Base-by-base conservation (phyloP, 2,797 vertebrate species). In the Knipowitschia caucasica region DNA sequence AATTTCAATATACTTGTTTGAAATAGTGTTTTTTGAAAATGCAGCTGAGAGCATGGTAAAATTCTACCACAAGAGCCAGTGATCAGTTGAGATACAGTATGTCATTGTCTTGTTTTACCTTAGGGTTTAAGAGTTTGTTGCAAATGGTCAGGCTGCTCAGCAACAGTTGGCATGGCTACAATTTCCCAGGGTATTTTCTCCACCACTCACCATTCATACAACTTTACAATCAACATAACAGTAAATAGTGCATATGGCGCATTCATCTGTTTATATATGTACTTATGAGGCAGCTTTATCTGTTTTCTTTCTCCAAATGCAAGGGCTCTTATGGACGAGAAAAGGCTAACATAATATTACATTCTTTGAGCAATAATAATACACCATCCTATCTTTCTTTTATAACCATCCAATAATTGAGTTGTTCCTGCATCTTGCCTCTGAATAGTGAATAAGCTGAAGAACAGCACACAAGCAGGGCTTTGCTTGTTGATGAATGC, bases 401-500 rank as follows among this genome's bases (percentile, higher is more conserved):
- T 77, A 82, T 69, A 67, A 80, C 56, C 73, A 56, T 73, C 61
- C 69, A 80, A 80, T 82, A 85, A 85, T 74, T 79, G 70, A 87
- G 75, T 83, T 80, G 81, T 78, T 77, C 86, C 70, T 81, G 71
- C 67, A 79, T 84, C 50, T 78, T 39, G 59, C 56, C 70, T 31
- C 59, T 76, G 75, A 78, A 73, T 61, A 53, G 75, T 76, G 77
- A 82, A 67, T 64, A 55, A 70, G 68, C 46, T 71, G 45, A 71
- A 50, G 69, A 78, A 78, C 72, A 61, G 58, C 73, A 62, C 71
- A 78, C 79, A n/a, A n/a, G 78, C 77, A 68, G 61, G 68, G 61
- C 62, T 61, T 70, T 44, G 57, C 53, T 77, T 69, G 79, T 82
- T 91, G 91, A 92, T 92, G 80, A 91, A 91, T 90, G 89, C 83